Evolutionary conservation across 2,113 vertebrate species (phyloP).

Genomic region (Climacteris rufus): DNA sequence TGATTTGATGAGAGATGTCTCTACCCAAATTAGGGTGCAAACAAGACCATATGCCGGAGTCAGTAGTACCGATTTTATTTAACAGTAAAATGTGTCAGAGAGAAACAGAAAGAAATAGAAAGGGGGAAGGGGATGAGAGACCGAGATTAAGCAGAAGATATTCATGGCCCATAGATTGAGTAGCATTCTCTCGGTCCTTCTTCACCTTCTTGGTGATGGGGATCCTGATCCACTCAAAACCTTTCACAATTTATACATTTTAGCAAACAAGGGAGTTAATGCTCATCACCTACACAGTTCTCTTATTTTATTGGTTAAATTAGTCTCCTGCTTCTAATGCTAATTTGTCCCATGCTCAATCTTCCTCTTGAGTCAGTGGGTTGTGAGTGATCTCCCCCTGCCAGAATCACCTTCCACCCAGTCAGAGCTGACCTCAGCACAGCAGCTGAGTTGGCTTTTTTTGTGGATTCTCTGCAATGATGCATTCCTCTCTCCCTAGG

Average conservation of each 20-base stretch:
- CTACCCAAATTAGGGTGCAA: background rate
- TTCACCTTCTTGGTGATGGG: background rate
- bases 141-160: background rate
- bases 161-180: rapidly evolving
- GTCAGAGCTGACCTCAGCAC: background rate
- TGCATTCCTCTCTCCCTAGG: background rate
- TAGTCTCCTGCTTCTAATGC: background rate
- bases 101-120: background rate
- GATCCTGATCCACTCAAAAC: rapidly evolving
- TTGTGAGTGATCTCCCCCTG: rapidly evolving
- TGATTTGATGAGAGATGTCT: background rate
- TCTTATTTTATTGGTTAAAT: background rate
- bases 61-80: background rate
- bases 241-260: background rate
- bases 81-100: background rate
- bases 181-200: background rate
- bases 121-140: rapidly evolving
- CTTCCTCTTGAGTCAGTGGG: rapidly evolving
- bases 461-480: background rate
- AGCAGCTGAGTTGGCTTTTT: background rate
- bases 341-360: too few species aligned
- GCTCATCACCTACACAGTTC: rapidly evolving
- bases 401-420: background rate
- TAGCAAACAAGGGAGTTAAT: background rate
- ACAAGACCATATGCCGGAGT: background rate